phyloP scores from a whole-genome alignment of 2,797 vertebrate genomes.

The Moxostoma hubbsi region DNA sequence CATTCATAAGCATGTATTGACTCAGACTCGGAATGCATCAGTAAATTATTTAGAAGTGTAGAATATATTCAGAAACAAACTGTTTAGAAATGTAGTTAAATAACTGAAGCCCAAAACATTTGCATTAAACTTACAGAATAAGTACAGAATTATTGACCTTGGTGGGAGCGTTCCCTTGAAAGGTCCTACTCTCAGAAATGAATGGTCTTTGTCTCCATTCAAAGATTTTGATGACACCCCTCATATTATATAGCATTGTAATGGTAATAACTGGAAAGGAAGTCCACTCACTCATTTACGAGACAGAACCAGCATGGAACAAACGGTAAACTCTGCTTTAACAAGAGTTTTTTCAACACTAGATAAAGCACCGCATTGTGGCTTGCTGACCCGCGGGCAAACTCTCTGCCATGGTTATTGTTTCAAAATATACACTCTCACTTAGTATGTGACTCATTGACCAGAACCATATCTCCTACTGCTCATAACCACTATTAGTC shows the following conservation, averaged over 20 bases:
- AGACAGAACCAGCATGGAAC: conserved; percentile 59
- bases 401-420: conserved; percentile 66
- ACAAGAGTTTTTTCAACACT: conserved; percentile 68
- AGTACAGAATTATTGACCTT: conserved; percentile 16
- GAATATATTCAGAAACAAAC: not conserved
- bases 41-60: not conserved
- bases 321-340: conserved; percentile 65
- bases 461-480: conserved; percentile 46
- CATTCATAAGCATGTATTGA: not conserved
- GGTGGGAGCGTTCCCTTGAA: conserved; percentile 19
- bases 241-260: conserved; percentile 47
- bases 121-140: not conserved
- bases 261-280: conserved; percentile 66
- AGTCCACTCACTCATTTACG: conserved; percentile 68
- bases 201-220: conserved; percentile 53
- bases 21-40: not conserved
- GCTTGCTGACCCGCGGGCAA: conserved; percentile 49
- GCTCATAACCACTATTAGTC: conserved; percentile 67
- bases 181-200: conserved; percentile 22
- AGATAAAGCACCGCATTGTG: conserved; percentile 73
- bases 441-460: conserved; percentile 70
- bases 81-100: not conserved
- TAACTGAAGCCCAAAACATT: not conserved
- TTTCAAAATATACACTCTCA: conserved; percentile 58
- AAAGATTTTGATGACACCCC: conserved; percentile 39